phyloP scores from a whole-genome alignment of 2,797 vertebrate genomes.

The Rhinichthys osculus region DNA sequence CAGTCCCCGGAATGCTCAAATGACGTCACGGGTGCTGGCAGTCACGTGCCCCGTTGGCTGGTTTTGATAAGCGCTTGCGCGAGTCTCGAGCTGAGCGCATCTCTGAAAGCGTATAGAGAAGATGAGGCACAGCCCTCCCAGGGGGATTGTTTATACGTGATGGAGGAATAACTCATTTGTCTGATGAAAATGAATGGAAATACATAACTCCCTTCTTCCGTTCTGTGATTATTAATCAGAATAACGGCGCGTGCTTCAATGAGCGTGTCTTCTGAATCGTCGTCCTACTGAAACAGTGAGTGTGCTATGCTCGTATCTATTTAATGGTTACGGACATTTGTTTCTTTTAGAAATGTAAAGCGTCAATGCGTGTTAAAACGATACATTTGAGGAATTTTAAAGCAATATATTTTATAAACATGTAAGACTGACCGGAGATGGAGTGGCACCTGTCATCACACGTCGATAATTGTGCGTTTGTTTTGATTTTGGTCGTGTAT shows the following conservation, averaged over 20 bases:
- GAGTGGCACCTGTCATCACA: slow-evolving; percentile 34
- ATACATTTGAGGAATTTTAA: background rate
- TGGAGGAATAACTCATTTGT: slow-evolving; percentile 16
- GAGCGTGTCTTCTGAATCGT: slow-evolving; percentile 40
- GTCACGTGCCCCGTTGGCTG: slow-evolving; percentile 76
- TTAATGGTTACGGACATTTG: background rate
- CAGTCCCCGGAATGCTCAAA: slow-evolving; percentile 17
- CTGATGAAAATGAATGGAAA: slow-evolving; percentile 23
- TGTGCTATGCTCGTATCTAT: background rate
- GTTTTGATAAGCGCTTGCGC: slow-evolving; percentile 73
- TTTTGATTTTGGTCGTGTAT: slow-evolving; percentile 35
- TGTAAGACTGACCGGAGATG: background rate
- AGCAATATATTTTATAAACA: background rate
- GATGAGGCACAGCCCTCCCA: background rate
- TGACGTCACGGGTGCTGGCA: slow-evolving; percentile 75
- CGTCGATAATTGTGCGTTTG: slow-evolving; percentile 24
- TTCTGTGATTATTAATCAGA: background rate
- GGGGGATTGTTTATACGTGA: slow-evolving; percentile 24
- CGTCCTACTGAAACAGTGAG: slow-evolving; percentile 57
- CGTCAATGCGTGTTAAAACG: background rate
- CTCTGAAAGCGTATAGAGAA: slow-evolving; percentile 24
- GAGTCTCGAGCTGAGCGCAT: slow-evolving; percentile 60
- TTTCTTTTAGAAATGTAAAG: background rate
- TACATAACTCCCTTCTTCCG: background rate
- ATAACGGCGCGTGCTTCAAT: slow-evolving; percentile 25